Evolutionary conservation across 2,113 vertebrate species (phyloP).

Genomic region (Lycocorax pyrrhopterus): DNA sequence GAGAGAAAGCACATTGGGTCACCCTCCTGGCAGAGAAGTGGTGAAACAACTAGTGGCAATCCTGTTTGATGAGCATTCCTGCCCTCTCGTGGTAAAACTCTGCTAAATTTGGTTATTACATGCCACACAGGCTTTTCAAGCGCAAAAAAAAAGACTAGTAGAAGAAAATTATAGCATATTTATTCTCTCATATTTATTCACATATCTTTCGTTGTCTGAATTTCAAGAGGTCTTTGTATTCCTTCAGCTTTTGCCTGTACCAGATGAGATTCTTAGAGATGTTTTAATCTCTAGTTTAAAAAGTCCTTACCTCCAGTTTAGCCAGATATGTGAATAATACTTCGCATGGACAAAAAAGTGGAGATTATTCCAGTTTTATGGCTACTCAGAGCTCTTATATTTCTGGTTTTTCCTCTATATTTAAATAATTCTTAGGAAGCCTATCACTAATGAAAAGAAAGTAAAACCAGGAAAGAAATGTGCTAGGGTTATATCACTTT

Average conservation of each 20-base stretch:
- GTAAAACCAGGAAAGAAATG: neutral
- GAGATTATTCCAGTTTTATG: neutral
- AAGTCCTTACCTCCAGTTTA: neutral
- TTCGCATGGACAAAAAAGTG: neutral
- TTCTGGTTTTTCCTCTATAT: neutral
- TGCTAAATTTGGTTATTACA: neutral
- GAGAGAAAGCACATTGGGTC: neutral
- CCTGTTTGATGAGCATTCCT: conserved; percentile 30
- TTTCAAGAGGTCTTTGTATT: neutral
- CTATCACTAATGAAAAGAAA: neutral
- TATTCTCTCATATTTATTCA: neutral
- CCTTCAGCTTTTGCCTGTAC: neutral
- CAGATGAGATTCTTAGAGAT: neutral
- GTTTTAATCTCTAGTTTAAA: neutral
- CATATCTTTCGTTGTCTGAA: accelerated
- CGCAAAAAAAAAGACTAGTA: neutral
- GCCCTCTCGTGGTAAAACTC: conserved; percentile 62
- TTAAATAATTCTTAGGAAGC: neutral
- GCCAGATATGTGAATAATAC: neutral
- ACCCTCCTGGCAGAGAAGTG: neutral
- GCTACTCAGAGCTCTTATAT: accelerated
- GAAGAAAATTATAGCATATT: neutral
- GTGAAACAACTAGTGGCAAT: neutral
- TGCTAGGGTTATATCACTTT: neutral
- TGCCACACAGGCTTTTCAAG: neutral